These are phyloP conservation scores for Heteromurus nitidus DNA, from an alignment of 2,888 invertebrate species.

Conservation along the genomic window DNA sequence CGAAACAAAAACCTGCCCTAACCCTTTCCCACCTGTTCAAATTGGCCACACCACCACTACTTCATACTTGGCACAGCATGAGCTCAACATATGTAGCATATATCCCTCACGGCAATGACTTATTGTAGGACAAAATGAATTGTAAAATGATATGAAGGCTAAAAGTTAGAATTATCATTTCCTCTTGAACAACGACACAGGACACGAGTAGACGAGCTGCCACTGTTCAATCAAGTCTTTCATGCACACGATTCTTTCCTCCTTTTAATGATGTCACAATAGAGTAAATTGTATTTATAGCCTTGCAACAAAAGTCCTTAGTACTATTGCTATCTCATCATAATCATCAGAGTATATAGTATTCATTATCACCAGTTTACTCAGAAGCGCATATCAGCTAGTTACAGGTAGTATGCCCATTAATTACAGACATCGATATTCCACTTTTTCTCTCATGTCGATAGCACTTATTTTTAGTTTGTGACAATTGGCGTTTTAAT, in stretches of 20 bases:
- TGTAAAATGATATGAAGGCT: slow-evolving; percentile 27
- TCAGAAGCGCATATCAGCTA: background rate
- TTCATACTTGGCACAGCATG: no score
- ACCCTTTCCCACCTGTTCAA: slow-evolving; percentile 50
- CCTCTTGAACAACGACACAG: slow-evolving; percentile 6
- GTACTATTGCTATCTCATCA: slow-evolving; percentile 11
- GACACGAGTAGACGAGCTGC: background rate
- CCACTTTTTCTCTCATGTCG: background rate
- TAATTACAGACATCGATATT: background rate
- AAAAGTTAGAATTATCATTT: slow-evolving; percentile 42
- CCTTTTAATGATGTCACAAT: slow-evolving; percentile 23
- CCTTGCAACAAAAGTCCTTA: background rate
- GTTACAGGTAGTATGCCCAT: slow-evolving; percentile 8
- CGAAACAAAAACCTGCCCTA: slow-evolving; percentile 36
- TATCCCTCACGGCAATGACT: slow-evolving; percentile 61
- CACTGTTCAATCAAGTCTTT: background rate
- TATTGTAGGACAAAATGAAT: background rate
- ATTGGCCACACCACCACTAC: slow-evolving; percentile 16
- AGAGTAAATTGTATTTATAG: slow-evolving; percentile 17
- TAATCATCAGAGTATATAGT: background rate
- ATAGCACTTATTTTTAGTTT: background rate
- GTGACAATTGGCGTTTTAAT: slow-evolving; percentile 3
- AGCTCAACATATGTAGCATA: no score
- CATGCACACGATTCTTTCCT: background rate
- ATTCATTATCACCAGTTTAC: slow-evolving; percentile 4